Percentiles rank a stretch among this genome's conserved stretches.
Conservation (phyloP, 92 coral and sea anemone genomes). For the Heliopora coerulea region DNA sequence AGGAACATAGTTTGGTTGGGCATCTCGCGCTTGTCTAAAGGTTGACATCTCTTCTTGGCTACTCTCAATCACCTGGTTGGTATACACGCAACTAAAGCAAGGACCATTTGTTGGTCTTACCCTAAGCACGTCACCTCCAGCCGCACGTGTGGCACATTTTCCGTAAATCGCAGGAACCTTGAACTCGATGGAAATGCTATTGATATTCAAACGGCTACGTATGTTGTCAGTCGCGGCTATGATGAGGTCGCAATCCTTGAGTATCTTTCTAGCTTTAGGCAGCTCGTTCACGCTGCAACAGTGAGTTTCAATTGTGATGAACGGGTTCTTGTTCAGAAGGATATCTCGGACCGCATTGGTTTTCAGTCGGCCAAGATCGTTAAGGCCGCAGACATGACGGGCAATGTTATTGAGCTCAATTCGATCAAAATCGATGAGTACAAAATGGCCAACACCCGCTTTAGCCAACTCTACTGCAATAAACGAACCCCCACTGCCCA, state of each 20-base stretch:
- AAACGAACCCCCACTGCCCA: conserved; percentile 92
- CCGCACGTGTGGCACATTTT: conserved; percentile 91
- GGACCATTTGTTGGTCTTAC: conserved; percentile 83
- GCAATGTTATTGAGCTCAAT: conserved; percentile 84
- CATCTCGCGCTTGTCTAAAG: conserved; percentile 91
- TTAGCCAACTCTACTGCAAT: conserved; percentile 87
- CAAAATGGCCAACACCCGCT: conserved; percentile 94
- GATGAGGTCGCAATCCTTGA: conserved; percentile 78
- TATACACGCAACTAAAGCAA: conserved; percentile 82
- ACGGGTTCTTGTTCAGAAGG: conserved; percentile 83
- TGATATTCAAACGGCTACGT: conserved; percentile 85
- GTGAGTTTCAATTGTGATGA: conserved; percentile 64
- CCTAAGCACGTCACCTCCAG: conserved; percentile 87
- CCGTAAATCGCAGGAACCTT: conserved; percentile 76
- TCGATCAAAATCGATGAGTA: conserved; percentile 82
- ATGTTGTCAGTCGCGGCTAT: conserved; percentile 95
- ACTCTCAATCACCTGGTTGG: conserved; percentile 73
- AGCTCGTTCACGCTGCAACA: conserved; percentile 75
- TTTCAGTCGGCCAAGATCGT: conserved; percentile 84
- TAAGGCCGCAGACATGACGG: conserved; percentile 87
- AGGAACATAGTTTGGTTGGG: conserved; percentile 79
- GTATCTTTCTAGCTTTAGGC: conserved; percentile 66
- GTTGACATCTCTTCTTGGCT: conserved; percentile 68
- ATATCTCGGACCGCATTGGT: conserved; percentile 88
- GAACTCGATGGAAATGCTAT: conserved; percentile 70